Percentiles rank a stretch among this genome's conserved stretches.
phyloP scores from a whole-genome alignment of 2,113 vertebrate genomes.

The Xenus cinereus region DNA sequence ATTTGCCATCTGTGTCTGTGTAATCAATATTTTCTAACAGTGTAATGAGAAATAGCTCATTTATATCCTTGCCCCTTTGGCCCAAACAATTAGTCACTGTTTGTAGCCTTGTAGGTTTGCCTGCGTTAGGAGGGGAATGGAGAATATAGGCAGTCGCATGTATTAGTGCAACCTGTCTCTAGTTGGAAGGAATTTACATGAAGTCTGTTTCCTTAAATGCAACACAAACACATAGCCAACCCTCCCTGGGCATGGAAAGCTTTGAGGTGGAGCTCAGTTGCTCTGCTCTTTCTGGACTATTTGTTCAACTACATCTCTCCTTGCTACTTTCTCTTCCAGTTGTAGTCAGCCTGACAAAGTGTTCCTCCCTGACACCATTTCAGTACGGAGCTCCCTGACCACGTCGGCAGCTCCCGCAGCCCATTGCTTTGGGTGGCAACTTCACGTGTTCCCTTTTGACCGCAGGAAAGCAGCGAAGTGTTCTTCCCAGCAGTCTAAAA shows the following conservation, averaged over 20 bases:
- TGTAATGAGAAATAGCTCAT: constrained; percentile 45
- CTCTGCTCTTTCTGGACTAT: background rate
- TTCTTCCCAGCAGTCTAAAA: background rate
- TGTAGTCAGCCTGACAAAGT: accelerated
- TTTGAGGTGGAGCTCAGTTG: background rate
- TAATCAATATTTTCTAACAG: constrained; percentile 68
- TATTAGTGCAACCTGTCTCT: background rate
- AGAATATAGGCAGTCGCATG: background rate
- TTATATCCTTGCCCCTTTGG: constrained; percentile 30
- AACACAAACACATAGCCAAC: background rate
- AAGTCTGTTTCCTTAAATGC: background rate
- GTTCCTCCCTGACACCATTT: accelerated
- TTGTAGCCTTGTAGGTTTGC: background rate
- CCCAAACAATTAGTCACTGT: constrained; percentile 24
- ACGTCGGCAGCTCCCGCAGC: accelerated
- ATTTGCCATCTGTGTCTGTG: constrained; percentile 68
- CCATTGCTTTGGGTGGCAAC: background rate
- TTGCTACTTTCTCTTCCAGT: background rate
- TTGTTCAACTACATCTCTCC: background rate
- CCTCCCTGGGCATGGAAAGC: background rate
- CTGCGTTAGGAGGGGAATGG: background rate
- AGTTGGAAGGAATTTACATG: background rate
- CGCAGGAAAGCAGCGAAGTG: background rate
- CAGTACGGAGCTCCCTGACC: background rate
- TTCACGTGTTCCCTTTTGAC: background rate